phyloP scores from a whole-genome alignment of 2,113 vertebrate species.

The Mesocricetus auratus region DNA sequence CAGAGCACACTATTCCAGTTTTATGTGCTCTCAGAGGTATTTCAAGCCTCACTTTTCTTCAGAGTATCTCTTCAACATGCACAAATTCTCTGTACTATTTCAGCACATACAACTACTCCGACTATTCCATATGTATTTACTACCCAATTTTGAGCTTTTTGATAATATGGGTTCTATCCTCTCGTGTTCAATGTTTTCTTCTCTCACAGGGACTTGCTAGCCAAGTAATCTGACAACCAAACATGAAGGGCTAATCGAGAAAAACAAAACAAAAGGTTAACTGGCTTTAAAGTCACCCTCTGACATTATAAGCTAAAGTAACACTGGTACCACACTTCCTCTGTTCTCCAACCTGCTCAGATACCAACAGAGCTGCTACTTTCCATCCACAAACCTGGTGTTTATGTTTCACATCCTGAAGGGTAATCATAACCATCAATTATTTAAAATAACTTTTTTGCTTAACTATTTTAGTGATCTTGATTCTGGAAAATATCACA shows the following conservation, averaged over 20 bases:
- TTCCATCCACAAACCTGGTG: not conserved
- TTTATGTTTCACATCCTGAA: not conserved
- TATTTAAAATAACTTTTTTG: constrained; percentile 32
- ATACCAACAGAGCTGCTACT: not conserved
- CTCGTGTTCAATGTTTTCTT: constrained; percentile 18
- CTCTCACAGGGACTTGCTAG: constrained; percentile 20
- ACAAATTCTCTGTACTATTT: not conserved
- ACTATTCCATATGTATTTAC: not conserved
- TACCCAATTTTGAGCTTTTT: constrained; percentile 2
- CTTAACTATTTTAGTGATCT: constrained; percentile 31
- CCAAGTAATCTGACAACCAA: constrained; percentile 9
- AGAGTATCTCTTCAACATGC: not conserved
- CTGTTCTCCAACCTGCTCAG: not conserved
- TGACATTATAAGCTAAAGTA: not conserved
- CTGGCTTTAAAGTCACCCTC: not conserved
- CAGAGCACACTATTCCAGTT: not conserved
- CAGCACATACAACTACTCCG: not conserved
- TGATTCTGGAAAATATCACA: not conserved
- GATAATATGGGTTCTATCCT: not conserved
- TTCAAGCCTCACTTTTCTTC: not conserved
- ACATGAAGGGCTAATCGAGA: not conserved
- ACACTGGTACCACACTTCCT: not conserved
- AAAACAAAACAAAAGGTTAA: not conserved
- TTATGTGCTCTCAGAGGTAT: not conserved
- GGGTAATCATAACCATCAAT: not conserved